Percentiles rank a stretch among this genome's conserved stretches.
Conservation (phyloP, 2,888 invertebrate genomes). For the Campoplex capitator region DNA sequence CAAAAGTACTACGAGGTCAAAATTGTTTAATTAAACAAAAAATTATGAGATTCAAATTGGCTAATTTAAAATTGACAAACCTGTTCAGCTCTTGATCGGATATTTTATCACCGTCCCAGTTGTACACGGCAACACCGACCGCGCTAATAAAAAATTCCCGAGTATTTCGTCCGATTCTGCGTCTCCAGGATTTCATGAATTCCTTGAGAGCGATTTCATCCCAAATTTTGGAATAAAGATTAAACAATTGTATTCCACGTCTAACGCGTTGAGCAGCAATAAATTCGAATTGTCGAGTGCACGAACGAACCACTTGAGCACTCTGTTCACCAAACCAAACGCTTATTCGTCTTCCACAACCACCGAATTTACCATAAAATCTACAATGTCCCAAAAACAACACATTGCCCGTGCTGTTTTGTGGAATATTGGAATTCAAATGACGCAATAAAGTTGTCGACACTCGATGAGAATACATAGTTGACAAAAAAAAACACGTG, state of each 20-base stretch:
- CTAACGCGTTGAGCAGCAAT: conserved; percentile 87
- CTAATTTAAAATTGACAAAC: conserved; percentile 73
- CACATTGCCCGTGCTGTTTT: conserved; percentile 36
- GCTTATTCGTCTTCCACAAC: conserved; percentile 73
- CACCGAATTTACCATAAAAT: conserved; percentile 73
- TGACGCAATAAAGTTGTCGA: conserved; percentile 71
- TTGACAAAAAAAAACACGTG: conserved; percentile 25
- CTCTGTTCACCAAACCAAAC: conserved; percentile 79
- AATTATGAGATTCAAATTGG: neutral
- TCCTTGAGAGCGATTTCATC: conserved; percentile 87
- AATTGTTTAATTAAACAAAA: neutral
- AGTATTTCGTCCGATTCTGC: conserved; percentile 84
- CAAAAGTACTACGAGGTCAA: neutral
- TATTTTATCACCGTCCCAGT: conserved; percentile 88
- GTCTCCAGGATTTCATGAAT: conserved; percentile 85
- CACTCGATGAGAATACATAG: conserved; percentile 69
- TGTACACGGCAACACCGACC: conserved; percentile 86
- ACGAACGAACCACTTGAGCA: conserved; percentile 75
- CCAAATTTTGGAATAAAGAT: conserved; percentile 88
- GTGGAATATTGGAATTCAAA: conserved; percentile 60
- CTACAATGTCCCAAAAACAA: conserved; percentile 54
- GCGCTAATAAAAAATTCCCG: conserved; percentile 87
- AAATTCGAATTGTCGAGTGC: conserved; percentile 80
- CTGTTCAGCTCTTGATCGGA: conserved; percentile 86
- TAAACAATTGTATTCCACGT: conserved; percentile 88